These are phyloP conservation scores for Chroicocephalus ridibundus DNA, from an alignment of 2,113 vertebrate genomes.

Conservation along the genomic window DNA sequence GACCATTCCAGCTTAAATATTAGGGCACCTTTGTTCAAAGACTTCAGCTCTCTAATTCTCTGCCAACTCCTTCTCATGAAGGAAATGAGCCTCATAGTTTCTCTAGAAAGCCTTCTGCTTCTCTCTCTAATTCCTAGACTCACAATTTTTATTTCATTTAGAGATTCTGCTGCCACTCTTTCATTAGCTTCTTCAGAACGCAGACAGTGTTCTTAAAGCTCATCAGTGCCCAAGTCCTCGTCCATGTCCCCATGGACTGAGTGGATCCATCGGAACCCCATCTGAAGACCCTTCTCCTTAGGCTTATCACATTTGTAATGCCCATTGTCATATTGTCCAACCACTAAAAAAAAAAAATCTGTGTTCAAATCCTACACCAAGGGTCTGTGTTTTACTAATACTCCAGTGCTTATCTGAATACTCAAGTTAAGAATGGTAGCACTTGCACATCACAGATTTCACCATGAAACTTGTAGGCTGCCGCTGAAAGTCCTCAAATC, in stretches of 20 bases:
- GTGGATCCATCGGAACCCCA: neutral
- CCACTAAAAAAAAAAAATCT: neutral
- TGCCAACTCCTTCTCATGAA: neutral
- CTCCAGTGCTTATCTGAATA: neutral
- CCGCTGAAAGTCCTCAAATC: neutral
- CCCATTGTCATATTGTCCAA: neutral
- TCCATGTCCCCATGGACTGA: neutral
- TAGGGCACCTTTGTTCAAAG: neutral
- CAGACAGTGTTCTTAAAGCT: neutral
- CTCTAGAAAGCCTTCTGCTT: neutral
- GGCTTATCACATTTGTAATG: fast-evolving
- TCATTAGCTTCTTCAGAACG: neutral
- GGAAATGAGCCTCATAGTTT: neutral
- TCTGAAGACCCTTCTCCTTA: neutral
- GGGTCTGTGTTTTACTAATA: neutral
- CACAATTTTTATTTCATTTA: neutral
- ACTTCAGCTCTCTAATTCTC: neutral
- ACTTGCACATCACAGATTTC: neutral
- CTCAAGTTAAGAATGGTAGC: neutral
- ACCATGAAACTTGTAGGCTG: neutral
- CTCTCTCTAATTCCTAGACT: neutral
- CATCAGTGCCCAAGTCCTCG: neutral
- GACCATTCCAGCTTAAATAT: neutral
- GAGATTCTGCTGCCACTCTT: neutral
- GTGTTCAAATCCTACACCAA: neutral